Conservation (phyloP, 2,888 invertebrate species). For the Pandemis heparana region DNA sequence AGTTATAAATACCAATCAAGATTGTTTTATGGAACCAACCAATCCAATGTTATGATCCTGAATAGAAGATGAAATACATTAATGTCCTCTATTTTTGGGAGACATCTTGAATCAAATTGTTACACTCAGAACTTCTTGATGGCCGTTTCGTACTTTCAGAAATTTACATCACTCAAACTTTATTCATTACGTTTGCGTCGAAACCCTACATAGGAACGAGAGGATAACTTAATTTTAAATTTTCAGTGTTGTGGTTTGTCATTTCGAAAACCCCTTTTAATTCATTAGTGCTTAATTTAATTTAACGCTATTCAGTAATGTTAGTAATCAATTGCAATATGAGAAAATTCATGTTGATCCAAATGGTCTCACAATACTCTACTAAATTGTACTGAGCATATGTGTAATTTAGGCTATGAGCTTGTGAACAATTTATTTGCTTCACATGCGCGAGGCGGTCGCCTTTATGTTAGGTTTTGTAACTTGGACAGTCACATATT, state of each 20-base stretch:
- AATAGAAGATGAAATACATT: not conserved
- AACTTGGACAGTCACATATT: not conserved
- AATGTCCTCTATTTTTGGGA: not conserved
- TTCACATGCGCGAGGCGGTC: not conserved
- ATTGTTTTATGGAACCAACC: not conserved
- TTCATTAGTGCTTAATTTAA: slow-evolving; percentile 34
- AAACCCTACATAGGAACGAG: slow-evolving; percentile 12
- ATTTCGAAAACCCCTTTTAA: slow-evolving; percentile 7
- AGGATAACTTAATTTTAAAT: slow-evolving; percentile 16
- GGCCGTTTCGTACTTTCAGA: not conserved
- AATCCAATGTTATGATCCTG: not conserved
- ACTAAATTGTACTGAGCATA: slow-evolving; percentile 53
- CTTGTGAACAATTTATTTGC: not conserved
- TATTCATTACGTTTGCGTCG: not conserved
- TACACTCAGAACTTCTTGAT: not conserved
- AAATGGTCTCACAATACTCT: slow-evolving; percentile 53
- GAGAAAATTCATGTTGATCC: slow-evolving; percentile 42
- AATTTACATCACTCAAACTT: not conserved
- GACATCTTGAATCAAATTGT: not conserved
- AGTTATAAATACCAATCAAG: not conserved
- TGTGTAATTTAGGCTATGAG: slow-evolving; percentile 45
- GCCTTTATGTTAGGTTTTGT: not conserved
- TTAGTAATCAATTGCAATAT: slow-evolving; percentile 16
- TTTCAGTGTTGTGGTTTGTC: slow-evolving; percentile 13
- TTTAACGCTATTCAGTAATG: slow-evolving; percentile 33